A percentile compares a stretch with the other conserved stretches of the same genome.
These are phyloP conservation scores for Xenopus petersii DNA, from an alignment of 2,797 vertebrate species.

Conservation along the genomic window DNA sequence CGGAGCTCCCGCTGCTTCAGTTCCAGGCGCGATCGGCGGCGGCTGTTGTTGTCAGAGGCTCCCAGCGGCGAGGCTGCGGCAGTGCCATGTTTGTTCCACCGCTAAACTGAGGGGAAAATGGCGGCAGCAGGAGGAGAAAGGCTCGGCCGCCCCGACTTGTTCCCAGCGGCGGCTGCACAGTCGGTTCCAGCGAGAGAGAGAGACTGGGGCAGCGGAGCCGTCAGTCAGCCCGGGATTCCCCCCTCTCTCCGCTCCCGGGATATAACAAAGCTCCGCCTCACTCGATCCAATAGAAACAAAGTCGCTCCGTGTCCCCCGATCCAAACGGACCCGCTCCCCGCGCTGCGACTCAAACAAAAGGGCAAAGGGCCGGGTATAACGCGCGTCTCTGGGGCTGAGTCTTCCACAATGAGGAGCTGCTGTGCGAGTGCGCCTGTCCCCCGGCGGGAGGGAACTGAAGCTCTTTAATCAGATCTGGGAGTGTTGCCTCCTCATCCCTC, in stretches of 20 bases:
- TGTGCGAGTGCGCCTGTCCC: background rate
- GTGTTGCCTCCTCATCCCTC: conserved; percentile 13
- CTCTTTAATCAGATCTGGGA: conserved; percentile 28
- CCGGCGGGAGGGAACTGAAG: conserved; percentile 1
- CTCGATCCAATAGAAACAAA: background rate
- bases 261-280: background rate
- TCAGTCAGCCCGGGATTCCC: conserved; percentile 14
- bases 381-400: conserved; percentile 10
- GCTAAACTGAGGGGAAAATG: conserved; percentile 62
- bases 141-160: background rate
- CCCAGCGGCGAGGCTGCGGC: conserved; percentile 60
- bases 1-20: conserved; percentile 35
- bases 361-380: conserved; percentile 12
- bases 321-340: conserved; percentile 17
- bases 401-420: background rate
- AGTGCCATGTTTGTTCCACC: conserved; percentile 59
- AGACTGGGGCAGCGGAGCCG: background rate
- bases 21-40: conserved; percentile 50
- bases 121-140: conserved; percentile 48
- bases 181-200: background rate
- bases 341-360: conserved; percentile 21
- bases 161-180: background rate
- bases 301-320: background rate
- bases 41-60: conserved; percentile 53
- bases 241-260: background rate